Evolutionary conservation across 1,140 invertebrate species (phyloP), one percentile per base, ranked within the genome.

Genomic region (Drosophila ambigua): DNA sequence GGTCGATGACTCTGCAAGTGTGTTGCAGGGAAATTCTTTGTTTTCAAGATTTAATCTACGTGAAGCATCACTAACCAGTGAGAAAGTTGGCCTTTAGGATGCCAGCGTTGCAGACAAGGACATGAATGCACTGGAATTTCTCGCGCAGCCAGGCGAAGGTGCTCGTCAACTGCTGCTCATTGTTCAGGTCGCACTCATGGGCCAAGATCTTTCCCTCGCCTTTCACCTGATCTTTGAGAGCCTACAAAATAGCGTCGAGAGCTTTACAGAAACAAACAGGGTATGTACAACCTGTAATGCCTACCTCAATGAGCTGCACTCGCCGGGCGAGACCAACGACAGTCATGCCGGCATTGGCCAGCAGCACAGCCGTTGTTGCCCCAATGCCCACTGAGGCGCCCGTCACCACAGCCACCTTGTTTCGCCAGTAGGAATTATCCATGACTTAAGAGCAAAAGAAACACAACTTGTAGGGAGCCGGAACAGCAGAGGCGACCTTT

Each of bases 301-400:
- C 59, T 26, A 84, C 80, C 92, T 94, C 78, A n/a, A 95, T 91
- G 28, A 92, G 90, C 13, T 92, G 87, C 2, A 92, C 84, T 41
- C 93, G 93, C 46, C 94, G 85, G 2, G 94, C 94, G 49, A 95
- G 92, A 4, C 94, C 95, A 15, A 95, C 91, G 2, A 95, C 94
- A 53, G 92, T 35, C 92, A 95, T 93, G 6, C 94, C 94, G 6
- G 92, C 74, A 65, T 93, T 91, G 15, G 93, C 92, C 46, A 95
- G 84, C 2, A 73, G 59, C 52, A 91, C 46, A 11, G 88, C 93
- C 55, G 90, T 92, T 49, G 83, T 81, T 5, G 93, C 93, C 4
- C 95, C 95, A 35, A 95, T 95, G 2, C 94, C 95, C 13, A 91
- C 91, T n/a, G 94, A 95, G 2, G 95, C 94, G 28, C 94, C 95